Percentiles rank a stretch among this genome's conserved stretches.
phyloP scores from a whole-genome alignment of 2,888 invertebrate species.

The Muscina levida region DNA sequence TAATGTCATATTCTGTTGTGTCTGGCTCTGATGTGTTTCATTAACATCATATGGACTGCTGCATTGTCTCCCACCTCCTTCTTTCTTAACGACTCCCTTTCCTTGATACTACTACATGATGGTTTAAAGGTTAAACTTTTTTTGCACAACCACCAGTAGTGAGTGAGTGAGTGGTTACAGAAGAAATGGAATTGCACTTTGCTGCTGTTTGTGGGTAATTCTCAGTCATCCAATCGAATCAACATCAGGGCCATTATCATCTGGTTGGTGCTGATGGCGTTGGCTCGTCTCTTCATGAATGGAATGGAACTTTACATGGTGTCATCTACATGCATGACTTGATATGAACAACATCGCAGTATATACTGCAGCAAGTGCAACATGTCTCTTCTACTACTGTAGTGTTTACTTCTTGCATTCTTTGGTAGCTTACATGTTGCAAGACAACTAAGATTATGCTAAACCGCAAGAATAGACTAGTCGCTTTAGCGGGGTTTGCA shows the following conservation, averaged over 20 bases:
- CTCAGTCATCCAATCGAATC: too few relatives aligned
- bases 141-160: not conserved
- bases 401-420: not conserved
- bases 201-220: too few relatives aligned
- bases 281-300: too few relatives aligned
- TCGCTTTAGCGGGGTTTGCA: not conserved
- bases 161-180: too few relatives aligned
- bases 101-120: slow-evolving; percentile 28
- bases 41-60: not conserved
- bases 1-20: not conserved
- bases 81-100: not conserved
- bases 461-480: slow-evolving; percentile 27
- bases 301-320: not conserved
- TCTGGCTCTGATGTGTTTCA: slow-evolving; percentile 6
- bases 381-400: not conserved
- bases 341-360: not conserved
- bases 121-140: slow-evolving; percentile 37
- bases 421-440: too few relatives aligned
- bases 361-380: not conserved
- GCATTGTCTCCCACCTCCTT: not conserved
- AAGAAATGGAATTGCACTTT: too few relatives aligned
- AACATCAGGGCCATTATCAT: not conserved
- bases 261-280: not conserved
- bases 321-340: slow-evolving; percentile 23
- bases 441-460: too few relatives aligned